Evolutionary conservation across 2,888 invertebrate genomes (phyloP).

Genomic region (Ormyrus thymus): DNA sequence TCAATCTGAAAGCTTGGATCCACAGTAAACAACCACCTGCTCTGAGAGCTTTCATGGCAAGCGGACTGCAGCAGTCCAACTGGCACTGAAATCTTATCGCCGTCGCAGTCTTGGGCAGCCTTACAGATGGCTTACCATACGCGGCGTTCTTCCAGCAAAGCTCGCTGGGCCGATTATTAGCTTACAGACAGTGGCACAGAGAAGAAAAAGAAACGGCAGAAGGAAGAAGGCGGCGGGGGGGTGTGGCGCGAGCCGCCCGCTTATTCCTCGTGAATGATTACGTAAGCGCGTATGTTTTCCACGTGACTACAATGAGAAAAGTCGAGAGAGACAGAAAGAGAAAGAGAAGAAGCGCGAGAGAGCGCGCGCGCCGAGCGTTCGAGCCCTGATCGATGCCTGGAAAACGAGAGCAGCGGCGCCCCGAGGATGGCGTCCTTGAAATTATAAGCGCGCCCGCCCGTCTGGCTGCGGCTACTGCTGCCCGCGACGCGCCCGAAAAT

Average conservation of each 20-base stretch:
- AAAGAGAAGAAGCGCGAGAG: neutral
- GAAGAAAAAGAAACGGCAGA: neutral
- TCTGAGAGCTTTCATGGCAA: neutral
- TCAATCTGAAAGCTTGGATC: neutral
- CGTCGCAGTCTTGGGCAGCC: neutral
- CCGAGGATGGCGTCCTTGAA: slow-evolving; percentile 31
- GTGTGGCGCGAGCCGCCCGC: slow-evolving; percentile 31
- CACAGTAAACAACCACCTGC: slow-evolving; percentile 55
- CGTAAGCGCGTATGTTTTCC: slow-evolving; percentile 48
- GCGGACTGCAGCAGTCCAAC: neutral
- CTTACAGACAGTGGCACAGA: slow-evolving; percentile 29
- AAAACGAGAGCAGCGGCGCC: neutral
- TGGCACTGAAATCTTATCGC: neutral
- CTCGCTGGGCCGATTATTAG: slow-evolving; percentile 23
- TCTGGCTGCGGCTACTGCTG: neutral
- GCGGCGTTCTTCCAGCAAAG: neutral
- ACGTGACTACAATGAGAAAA: slow-evolving; percentile 42
- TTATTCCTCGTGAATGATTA: slow-evolving; percentile 47
- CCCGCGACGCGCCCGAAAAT: slow-evolving; percentile 39
- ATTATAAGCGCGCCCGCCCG: neutral
- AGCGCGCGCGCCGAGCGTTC: slow-evolving; percentile 31
- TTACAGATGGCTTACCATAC: too few relatives aligned
- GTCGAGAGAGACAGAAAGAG: slow-evolving; percentile 3
- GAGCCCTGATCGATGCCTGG: slow-evolving; percentile 25
- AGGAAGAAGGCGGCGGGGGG: slow-evolving; percentile 18